Evolutionary conservation across 2,888 invertebrate species (phyloP).

Genomic region (Thumatha senex): DNA sequence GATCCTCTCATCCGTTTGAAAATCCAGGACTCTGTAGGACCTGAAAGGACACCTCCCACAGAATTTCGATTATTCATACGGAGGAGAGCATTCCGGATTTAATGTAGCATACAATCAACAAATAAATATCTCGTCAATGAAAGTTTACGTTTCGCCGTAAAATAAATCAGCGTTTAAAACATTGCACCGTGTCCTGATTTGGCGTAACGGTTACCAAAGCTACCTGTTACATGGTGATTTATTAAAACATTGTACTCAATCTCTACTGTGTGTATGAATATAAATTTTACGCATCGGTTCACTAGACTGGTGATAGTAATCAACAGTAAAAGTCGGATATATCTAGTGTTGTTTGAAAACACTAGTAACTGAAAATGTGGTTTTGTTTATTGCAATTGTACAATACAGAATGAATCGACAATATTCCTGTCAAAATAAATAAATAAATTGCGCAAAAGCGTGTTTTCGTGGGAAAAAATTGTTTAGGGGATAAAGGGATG

Average conservation of each 20-base stretch:
- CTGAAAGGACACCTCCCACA: no score
- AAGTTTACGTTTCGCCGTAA: conserved; percentile 39
- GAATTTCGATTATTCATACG: no score
- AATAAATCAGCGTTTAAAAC: conserved; percentile 60
- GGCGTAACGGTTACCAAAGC: conserved; percentile 63
- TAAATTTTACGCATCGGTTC: conserved; percentile 53
- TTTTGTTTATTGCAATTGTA: no score
- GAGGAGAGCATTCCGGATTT: no score
- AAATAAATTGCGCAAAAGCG: no score
- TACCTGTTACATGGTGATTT: conserved; percentile 61
- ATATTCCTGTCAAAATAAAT: no score
- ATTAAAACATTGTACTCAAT: conserved; percentile 62
- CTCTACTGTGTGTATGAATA: conserved; percentile 51
- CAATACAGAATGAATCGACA: no score
- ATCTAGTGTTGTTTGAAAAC: background rate
- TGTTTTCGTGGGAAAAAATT: no score
- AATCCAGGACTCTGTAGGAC: no score
- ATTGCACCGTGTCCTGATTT: conserved; percentile 57
- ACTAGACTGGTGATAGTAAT: conserved; percentile 16
- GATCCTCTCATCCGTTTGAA: no score
- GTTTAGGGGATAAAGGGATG: no score
- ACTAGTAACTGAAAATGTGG: background rate
- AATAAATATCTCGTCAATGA: conserved; percentile 44
- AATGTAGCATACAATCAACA: no score
- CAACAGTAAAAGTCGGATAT: conserved; percentile 6